Evolutionary conservation across 2,888 invertebrate genomes (phyloP).

Genomic region (Himalopsyche japonica): DNA sequence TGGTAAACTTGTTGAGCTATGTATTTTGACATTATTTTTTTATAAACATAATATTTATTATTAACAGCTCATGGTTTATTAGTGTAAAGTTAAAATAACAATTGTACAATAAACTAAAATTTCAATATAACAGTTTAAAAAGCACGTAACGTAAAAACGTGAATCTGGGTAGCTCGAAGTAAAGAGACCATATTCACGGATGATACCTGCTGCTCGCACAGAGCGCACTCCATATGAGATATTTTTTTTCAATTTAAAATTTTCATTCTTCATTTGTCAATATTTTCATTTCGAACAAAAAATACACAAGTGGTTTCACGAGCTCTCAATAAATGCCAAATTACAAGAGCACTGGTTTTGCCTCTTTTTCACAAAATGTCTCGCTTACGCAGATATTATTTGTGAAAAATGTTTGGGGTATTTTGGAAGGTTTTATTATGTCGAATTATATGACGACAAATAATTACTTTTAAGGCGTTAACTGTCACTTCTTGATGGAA

Average conservation of each 20-base stretch:
- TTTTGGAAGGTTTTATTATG: not conserved
- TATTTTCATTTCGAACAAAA: constrained; percentile 8
- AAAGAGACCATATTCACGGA: not conserved
- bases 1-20: too few relatives aligned
- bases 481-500: too few relatives aligned
- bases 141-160: not conserved
- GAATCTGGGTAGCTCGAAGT: not conserved
- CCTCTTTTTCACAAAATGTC: not conserved
- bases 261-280: constrained; percentile 15
- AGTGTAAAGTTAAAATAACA: too few relatives aligned
- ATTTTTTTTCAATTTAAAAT: constrained; percentile 13
- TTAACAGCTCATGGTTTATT: too few relatives aligned
- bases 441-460: too few relatives aligned
- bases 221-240: not conserved
- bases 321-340: not conserved
- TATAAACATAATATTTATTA: too few relatives aligned
- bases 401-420: not conserved
- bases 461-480: too few relatives aligned
- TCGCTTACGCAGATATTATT: not conserved
- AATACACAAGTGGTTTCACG: not conserved
- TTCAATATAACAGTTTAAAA: not conserved
- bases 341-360: not conserved
- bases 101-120: too few relatives aligned
- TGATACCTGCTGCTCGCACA: not conserved
- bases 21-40: too few relatives aligned